A percentile compares a stretch with the other conserved stretches of the same genome.
phyloP scores from a whole-genome alignment of 2,113 vertebrate genomes.

The Mastomys coucha region DNA sequence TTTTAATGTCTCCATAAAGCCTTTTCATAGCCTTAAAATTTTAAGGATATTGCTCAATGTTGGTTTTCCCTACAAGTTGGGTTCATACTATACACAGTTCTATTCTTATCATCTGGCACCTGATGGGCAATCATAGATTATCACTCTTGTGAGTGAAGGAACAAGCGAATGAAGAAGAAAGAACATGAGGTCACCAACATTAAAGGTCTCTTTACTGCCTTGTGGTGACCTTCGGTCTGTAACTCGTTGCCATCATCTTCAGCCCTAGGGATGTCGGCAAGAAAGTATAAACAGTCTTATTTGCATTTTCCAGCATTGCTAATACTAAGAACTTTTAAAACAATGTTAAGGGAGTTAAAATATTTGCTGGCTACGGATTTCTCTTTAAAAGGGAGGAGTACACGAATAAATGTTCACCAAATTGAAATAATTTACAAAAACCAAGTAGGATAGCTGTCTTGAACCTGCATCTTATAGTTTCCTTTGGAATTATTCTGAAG shows the following conservation, averaged over 20 bases:
- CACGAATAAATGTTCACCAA: not conserved
- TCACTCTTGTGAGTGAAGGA: not conserved
- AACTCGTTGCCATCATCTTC: not conserved
- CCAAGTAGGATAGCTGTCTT: not conserved
- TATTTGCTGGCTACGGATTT: not conserved
- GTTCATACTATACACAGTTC: not conserved
- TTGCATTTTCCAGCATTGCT: constrained; percentile 34
- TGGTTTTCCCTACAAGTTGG: not conserved
- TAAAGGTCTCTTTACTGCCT: not conserved
- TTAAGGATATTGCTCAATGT: constrained; percentile 1
- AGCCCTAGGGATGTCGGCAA: not conserved
- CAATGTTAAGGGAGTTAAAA: constrained; percentile 21
- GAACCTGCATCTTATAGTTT: constrained; percentile 10
- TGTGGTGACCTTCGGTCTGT: not conserved
- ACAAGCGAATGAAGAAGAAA: not conserved
- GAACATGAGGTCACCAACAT: not conserved
- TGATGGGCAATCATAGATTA: not conserved
- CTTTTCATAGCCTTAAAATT: not conserved
- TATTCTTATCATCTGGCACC: not conserved
- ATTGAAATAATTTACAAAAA: constrained; percentile 19
- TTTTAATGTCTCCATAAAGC: not conserved
- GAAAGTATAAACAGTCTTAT: constrained; percentile 21
- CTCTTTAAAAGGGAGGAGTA: constrained; percentile 3
- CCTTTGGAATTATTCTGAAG: constrained; percentile 20
- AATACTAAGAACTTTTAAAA: constrained; percentile 30